phyloP scores from a whole-genome alignment of 2,888 invertebrate species.

The Melanophora roralis region DNA sequence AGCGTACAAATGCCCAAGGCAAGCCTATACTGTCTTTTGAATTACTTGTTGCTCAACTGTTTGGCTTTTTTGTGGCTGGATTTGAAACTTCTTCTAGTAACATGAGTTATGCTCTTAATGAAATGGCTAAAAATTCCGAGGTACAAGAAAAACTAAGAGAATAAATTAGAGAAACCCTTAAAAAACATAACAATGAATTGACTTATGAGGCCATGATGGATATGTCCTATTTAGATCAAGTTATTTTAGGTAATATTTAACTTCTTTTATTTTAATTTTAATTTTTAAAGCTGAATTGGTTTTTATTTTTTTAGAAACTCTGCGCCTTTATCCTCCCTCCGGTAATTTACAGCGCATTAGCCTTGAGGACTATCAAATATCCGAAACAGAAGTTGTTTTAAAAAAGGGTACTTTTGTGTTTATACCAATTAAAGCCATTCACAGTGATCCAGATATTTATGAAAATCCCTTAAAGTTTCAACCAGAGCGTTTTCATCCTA shows the following conservation, averaged over 20 bases:
- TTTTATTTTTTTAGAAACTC: conserved; percentile 13
- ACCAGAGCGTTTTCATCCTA: conserved; percentile 76
- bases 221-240: conserved; percentile 78
- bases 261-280: not conserved
- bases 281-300: not conserved
- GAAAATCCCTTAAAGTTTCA: conserved; percentile 76
- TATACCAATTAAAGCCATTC: conserved; percentile 75
- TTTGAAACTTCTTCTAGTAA: conserved; percentile 79
- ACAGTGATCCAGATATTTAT: conserved; percentile 77
- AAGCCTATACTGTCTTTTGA: conserved; percentile 73
- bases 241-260: conserved; percentile 76
- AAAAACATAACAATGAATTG: conserved; percentile 74
- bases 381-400: conserved; percentile 68
- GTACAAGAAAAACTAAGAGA: conserved; percentile 77
- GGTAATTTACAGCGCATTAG: conserved; percentile 72
- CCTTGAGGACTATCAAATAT: conserved; percentile 70
- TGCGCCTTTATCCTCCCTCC: conserved; percentile 74
- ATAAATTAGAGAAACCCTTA: conserved; percentile 76
- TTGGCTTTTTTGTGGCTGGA: conserved; percentile 79
- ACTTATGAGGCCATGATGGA: conserved; percentile 78
- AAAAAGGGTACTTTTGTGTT: conserved; percentile 71
- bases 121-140: conserved; percentile 77
- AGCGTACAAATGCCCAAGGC: conserved; percentile 54
- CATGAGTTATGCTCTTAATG: conserved; percentile 78
- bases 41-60: conserved; percentile 79